Percentiles rank a stretch among this genome's conserved stretches.
These are phyloP conservation scores for Ephialtes manifestator DNA, from an alignment of 2,888 invertebrate species.

Conservation along the genomic window DNA sequence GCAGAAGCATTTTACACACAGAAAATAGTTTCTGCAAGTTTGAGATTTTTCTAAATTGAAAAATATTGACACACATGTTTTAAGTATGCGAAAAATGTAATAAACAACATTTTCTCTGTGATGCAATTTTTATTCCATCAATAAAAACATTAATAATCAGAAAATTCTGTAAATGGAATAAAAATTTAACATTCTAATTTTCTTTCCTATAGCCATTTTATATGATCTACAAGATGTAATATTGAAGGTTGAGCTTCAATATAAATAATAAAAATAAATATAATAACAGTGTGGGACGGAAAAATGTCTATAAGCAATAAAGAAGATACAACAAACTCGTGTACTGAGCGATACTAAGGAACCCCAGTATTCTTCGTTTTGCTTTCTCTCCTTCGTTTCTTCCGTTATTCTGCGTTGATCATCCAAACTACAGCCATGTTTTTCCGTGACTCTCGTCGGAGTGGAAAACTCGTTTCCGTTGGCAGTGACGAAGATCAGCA, in stretches of 20 bases:
- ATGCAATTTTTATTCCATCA: not conserved
- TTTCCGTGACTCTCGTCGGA: constrained; percentile 50
- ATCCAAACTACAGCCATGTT: constrained; percentile 43
- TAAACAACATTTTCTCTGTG: too few relatives aligned
- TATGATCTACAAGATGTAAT: not conserved
- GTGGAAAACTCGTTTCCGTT: constrained; percentile 69
- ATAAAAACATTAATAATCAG: not conserved
- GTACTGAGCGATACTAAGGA: not conserved
- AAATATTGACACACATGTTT: too few relatives aligned
- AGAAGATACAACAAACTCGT: not conserved
- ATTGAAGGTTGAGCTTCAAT: not conserved
- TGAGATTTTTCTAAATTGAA: too few relatives aligned
- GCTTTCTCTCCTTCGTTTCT: constrained; percentile 14
- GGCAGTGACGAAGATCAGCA: not conserved
- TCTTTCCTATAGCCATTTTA: not conserved
- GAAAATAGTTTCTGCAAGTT: too few relatives aligned
- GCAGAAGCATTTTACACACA: too few relatives aligned
- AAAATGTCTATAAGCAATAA: constrained; percentile 7
- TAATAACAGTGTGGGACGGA: not conserved
- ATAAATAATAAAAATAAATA: not conserved
- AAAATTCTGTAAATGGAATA: not conserved
- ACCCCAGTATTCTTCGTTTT: constrained; percentile 31
- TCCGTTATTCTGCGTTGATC: constrained; percentile 26
- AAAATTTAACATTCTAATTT: not conserved
- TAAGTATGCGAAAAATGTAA: too few relatives aligned